Base-by-base conservation (phyloP, 2,113 vertebrate species). In the Syrrhaptes paradoxus region DNA sequence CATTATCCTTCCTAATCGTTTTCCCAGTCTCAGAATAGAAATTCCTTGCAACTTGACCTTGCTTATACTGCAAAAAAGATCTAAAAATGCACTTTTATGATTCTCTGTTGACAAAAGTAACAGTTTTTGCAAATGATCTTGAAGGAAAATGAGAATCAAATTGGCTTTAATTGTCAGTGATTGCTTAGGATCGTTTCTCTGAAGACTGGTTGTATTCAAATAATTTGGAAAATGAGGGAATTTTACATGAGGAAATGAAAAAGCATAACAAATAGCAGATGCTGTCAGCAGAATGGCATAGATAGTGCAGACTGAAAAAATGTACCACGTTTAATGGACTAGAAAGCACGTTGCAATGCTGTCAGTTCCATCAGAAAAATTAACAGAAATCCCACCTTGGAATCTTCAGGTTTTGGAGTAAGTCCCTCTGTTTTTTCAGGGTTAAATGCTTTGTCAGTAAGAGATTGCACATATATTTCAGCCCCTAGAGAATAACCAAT, bases 1-100 rank as follows among this genome's bases (percentile, higher is more conserved):
- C 82, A 48, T 57, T 83, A 87, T 49, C 2, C 66, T 58, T 81
- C 38, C 1, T 59, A 78, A 87, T 82, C 2, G 80, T 86, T 95
- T 93, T 92, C 25, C 51, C 22, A 54, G 21, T 25, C 17, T 90
- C 61, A 92, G 81, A 86, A 92, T 10, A 82, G 54, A 95, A 96
- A 89, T 52, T 87, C 41, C 41, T 87, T 89, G 38, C 14, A 86
- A 77, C 1, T 48, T 70, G 14, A 48, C 13, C 45, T 89, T 79
- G 28, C 5, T 88, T 82, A 59, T 57, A 43, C 18, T 46, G n/a
- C 73, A 85, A 55, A 66, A 85, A 57, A 61, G 5, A 66, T 61
- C 17, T 83, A 46, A 79, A 58, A 91, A 49, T 6, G 10, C 2
- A 68, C 20, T 66, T 84, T 45, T 82, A 46, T 48, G 5, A 89